Conservation (phyloP, 2,797 vertebrate species). For the Alauda arvensis region DNA sequence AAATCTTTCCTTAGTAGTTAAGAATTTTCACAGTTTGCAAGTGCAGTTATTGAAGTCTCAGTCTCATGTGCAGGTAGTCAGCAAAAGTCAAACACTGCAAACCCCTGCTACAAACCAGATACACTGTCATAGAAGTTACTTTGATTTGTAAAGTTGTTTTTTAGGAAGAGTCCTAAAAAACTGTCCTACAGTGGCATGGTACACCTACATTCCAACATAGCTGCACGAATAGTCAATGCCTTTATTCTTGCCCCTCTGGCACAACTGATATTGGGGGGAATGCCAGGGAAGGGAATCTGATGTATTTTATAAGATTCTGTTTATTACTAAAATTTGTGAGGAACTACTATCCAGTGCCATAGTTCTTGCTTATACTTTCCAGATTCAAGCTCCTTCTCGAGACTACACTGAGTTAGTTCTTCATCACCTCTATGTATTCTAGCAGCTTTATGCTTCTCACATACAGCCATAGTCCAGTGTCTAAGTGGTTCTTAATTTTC, state of each 20-base stretch:
- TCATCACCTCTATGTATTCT: not conserved
- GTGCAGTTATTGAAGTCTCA: rapidly evolving
- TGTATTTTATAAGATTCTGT: not conserved
- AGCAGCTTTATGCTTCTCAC: not conserved
- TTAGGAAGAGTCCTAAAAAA: not conserved
- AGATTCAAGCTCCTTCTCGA: not conserved
- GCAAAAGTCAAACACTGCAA: not conserved
- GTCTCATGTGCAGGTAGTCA: not conserved
- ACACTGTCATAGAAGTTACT: not conserved
- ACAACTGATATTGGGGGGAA: not conserved
- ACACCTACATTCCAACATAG: not conserved
- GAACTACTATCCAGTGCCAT: not conserved
- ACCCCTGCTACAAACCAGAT: not conserved
- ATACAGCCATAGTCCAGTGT: not conserved
- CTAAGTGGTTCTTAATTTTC: not conserved
- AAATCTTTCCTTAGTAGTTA: not conserved
- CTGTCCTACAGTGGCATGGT: not conserved
- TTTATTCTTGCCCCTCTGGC: not conserved
- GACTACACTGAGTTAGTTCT: not conserved
- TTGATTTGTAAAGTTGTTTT: not conserved
- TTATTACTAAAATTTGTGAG: not conserved
- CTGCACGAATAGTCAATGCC: not conserved
- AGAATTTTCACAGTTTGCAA: not conserved
- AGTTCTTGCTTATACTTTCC: not conserved
- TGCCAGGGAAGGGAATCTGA: not conserved